Base-by-base conservation (phyloP, 2,888 invertebrate genomes). In the Brachylomia viminalis region DNA sequence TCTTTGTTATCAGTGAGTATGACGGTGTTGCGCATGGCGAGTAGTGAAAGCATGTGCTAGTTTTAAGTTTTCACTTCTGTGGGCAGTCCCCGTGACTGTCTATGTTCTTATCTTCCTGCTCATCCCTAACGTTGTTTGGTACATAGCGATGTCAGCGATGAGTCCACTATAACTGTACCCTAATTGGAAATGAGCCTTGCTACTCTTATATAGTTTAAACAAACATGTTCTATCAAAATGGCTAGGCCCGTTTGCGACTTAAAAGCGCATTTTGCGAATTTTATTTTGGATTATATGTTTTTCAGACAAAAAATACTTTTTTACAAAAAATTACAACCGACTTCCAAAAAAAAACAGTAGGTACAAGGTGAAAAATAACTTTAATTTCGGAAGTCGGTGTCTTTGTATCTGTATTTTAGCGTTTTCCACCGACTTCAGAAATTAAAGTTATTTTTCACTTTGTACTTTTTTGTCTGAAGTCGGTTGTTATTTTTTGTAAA, bases 201-300 rank as follows among this genome's bases (percentile, higher is more conserved):
- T 38, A 1, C 15, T n/a, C 7, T 17, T 5, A 27, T 30, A 5
- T 30, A 5, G 6, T 49, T 49, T 33, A 52, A 17, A 52, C 5
- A 6, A 6, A 49, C 11, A 67, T 13, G 11, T 20, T 27, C 20
- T 20, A 17, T 15, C 68, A 68, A 2, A 38, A 5, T 47, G 17
- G 13, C 8, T 33, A 10, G 23, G 49, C 72, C 6, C 20, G 20
- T 38, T 42, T 17, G 70, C 56, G 30, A 47, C 11, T 56, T 56
- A 2, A 56, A 27, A 47, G 75, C 75, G 56, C 78, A 75, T 75
- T 68, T 23, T 56, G 33, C 17, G 17, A 27, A 15, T 23, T 20
- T n/a, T 20, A 6, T 38, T 52, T 75, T 68, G 1, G 0, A 45
- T 23, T 13, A 17, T 49, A 47, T 42, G n/a, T 20, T 42, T 76